phyloP scores from a whole-genome alignment of 2,113 vertebrate genomes.

The Heliornis fulica region DNA sequence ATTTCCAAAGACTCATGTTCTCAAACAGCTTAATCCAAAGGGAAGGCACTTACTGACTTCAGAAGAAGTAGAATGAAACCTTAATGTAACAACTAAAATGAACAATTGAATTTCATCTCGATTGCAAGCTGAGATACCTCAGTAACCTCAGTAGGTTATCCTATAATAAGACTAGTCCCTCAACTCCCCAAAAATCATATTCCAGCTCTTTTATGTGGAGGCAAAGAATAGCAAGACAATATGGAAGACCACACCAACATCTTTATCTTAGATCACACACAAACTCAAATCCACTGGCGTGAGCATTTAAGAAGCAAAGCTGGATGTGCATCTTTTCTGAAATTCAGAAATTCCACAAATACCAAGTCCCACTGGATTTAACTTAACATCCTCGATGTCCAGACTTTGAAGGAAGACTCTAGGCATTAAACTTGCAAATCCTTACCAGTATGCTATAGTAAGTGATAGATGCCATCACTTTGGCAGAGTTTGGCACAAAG shows the following conservation, averaged over 20 bases:
- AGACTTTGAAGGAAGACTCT: background rate
- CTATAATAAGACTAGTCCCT: background rate
- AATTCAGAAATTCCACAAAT: background rate
- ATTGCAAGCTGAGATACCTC: background rate
- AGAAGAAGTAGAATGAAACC: background rate
- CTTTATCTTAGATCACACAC: background rate
- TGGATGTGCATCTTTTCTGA: background rate
- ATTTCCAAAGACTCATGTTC: background rate
- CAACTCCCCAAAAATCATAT: background rate
- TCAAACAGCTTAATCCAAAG: background rate
- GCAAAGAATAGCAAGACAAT: background rate
- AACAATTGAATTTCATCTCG: background rate
- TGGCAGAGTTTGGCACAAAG: background rate
- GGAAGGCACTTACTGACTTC: background rate
- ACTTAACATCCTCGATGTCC: background rate
- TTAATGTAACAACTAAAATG: background rate
- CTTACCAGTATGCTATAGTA: background rate
- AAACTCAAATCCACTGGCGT: background rate
- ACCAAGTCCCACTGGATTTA: background rate
- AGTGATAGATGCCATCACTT: background rate
- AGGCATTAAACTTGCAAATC: background rate
- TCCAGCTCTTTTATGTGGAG: background rate
- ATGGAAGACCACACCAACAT: background rate
- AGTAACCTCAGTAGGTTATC: background rate
- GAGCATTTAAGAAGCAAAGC: background rate